These are phyloP conservation scores for Rhabdornis inornatus DNA, from an alignment of 2,113 vertebrate genomes.

Conservation along the genomic window DNA sequence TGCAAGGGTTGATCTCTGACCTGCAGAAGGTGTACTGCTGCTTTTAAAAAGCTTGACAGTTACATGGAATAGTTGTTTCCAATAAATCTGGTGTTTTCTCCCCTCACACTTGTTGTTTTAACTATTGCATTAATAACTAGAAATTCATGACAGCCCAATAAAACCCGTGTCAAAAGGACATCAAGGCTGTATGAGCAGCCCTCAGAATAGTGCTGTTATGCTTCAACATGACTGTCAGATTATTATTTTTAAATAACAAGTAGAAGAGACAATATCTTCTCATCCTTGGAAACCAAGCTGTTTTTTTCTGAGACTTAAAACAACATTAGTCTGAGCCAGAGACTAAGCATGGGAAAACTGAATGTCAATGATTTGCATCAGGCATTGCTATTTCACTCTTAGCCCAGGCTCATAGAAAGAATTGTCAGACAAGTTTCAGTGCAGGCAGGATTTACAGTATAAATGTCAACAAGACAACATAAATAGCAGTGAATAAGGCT, in stretches of 20 bases:
- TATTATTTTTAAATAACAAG: conserved; percentile 39
- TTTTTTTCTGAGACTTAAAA: conserved; percentile 13
- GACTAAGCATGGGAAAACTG: background rate
- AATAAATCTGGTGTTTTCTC: background rate
- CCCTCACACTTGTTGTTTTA: background rate
- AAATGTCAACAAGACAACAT: background rate
- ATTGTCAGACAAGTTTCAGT: background rate
- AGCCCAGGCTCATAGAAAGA: background rate
- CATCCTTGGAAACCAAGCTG: conserved; percentile 16
- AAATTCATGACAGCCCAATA: background rate
- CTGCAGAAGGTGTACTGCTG: background rate
- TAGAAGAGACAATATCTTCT: conserved; percentile 8
- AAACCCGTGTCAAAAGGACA: background rate
- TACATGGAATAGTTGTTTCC: background rate
- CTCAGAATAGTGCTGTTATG: background rate
- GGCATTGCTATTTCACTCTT: background rate
- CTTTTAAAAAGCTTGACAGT: background rate
- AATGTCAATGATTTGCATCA: background rate
- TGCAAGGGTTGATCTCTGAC: background rate
- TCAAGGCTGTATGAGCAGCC: background rate
- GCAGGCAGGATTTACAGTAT: background rate
- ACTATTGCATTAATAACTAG: background rate
- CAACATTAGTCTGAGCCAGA: conserved; percentile 10
- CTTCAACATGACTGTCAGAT: background rate
- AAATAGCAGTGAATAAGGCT: background rate